These are phyloP conservation scores for Acridotheres tristis DNA, from an alignment of 2,797 vertebrate genomes.

Conservation along the genomic window DNA sequence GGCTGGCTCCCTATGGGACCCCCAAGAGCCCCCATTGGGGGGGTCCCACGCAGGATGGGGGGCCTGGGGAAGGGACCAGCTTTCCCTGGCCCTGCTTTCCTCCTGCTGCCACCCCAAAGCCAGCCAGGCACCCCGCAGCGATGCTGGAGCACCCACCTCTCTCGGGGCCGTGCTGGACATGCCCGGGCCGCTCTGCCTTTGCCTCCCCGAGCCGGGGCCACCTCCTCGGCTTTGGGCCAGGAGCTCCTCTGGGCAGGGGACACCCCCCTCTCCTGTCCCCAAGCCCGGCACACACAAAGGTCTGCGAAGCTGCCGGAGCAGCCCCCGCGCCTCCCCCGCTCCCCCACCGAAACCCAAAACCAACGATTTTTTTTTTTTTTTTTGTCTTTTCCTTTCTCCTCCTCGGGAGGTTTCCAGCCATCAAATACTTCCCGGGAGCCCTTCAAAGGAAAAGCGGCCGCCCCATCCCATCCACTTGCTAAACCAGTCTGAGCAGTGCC, in stretches of 20 bases:
- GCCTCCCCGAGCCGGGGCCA: not conserved
- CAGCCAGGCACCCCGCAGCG: not conserved
- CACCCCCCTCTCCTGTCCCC: not conserved
- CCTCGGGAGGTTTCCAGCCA: conserved; percentile 37
- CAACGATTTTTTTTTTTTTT: not conserved
- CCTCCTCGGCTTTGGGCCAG: not conserved
- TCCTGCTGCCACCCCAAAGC: not conserved
- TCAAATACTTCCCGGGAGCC: conserved; percentile 36
- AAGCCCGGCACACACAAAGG: not conserved
- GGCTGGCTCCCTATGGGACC: not conserved
- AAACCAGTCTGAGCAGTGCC: conserved; percentile 57
- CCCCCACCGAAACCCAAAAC: conserved; percentile 46
- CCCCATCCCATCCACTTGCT: conserved; percentile 34
- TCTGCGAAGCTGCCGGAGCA: not conserved
- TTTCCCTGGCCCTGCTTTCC: not conserved
- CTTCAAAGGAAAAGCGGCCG: conserved; percentile 44
- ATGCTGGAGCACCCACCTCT: not conserved
- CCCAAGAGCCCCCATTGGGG: not conserved
- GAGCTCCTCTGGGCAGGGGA: not conserved
- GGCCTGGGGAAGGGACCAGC: not conserved
- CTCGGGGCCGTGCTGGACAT: not conserved
- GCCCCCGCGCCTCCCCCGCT: not conserved
- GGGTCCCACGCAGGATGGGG: not conserved
- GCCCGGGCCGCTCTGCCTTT: not conserved
- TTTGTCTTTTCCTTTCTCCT: conserved; percentile 34